These are phyloP conservation scores for Gallinago nigripennis DNA, from an alignment of 2,797 vertebrate species.

Conservation along the genomic window DNA sequence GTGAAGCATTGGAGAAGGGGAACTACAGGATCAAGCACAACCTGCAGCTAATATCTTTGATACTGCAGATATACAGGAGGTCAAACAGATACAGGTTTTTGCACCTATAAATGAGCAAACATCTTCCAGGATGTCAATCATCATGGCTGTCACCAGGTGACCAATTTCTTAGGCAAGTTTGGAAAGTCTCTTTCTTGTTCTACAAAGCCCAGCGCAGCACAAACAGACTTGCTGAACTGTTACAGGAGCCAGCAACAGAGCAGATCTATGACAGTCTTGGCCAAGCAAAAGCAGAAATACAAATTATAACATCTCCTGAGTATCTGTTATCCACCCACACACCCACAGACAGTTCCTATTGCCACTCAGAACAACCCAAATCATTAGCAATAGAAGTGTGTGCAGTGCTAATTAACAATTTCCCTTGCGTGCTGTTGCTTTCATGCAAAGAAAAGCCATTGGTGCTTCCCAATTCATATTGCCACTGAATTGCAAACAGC, in stretches of 20 bases:
- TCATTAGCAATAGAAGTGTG: background rate
- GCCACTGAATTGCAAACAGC: background rate
- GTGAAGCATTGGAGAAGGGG: background rate
- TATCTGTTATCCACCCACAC: constrained; percentile 36
- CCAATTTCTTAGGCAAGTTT: background rate
- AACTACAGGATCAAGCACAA: background rate
- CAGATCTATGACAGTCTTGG: background rate
- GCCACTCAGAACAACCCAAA: constrained; percentile 36
- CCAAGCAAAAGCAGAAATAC: constrained; percentile 16
- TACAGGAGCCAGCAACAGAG: background rate
- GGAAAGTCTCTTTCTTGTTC: background rate
- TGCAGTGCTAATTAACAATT: background rate
- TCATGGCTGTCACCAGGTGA: background rate
- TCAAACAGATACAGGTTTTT: background rate
- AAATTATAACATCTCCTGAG: constrained; percentile 33
- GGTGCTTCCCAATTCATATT: background rate
- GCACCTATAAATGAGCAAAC: rapidly evolving
- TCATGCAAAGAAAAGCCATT: background rate
- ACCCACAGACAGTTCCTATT: constrained; percentile 17
- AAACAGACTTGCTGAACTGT: background rate
- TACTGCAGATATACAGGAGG: background rate
- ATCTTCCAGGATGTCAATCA: background rate
- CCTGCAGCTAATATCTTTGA: background rate
- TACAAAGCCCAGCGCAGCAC: background rate
- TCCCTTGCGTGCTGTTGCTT: background rate